Evolutionary conservation across 1,140 invertebrate species (phyloP), one percentile per base, ranked within the genome.

Genomic region (Notospermus geniculatus): DNA sequence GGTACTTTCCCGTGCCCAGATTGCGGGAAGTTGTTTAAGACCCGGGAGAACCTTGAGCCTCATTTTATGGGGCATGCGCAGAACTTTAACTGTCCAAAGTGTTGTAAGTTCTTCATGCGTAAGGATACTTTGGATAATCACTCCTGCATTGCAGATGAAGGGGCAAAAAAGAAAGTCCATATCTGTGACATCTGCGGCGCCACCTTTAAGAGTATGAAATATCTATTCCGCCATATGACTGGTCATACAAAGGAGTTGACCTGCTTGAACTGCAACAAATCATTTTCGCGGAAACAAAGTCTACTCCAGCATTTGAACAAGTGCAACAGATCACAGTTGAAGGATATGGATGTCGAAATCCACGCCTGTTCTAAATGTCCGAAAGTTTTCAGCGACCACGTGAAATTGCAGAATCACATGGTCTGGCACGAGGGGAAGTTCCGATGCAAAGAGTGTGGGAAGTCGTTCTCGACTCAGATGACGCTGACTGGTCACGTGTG

Each of bases 131-230:
- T 62, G 11, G 64, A 68, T 19, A 60, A 70, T 2, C 68, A 70
- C 43, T 43, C 54, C 19, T 68, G 63, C 62, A 32, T 60, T 1
- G 53, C 54, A 54, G 28, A 19, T n/a, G 39, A 67, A 36, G 41
- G 32, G 1, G n/a, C 29, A 13, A 23, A 52, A 17, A 41, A 64
- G 22, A 57, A 52, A 23, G 28, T 39, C 7, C 69, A 62, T 63
- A 54, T 60, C 27, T 86, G 85, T 76, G 84, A 86, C 71, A 84
- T 86, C 58, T 86, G 85, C 68, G 70, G 81, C 23, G 84, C 84
- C 63, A 66, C 67, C 11, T 86, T 85, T 72, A 70, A 70, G 13
- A 82, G 75, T 46, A 71, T 80, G 25, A 79, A 79, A 57, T 79
- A 80, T 59, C 67, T 86, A 11, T 78, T 81, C 56, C 70, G 80